These are phyloP conservation scores for Aspidoscelis tigris DNA, from an alignment of 2,113 vertebrate species.

Conservation along the genomic window DNA sequence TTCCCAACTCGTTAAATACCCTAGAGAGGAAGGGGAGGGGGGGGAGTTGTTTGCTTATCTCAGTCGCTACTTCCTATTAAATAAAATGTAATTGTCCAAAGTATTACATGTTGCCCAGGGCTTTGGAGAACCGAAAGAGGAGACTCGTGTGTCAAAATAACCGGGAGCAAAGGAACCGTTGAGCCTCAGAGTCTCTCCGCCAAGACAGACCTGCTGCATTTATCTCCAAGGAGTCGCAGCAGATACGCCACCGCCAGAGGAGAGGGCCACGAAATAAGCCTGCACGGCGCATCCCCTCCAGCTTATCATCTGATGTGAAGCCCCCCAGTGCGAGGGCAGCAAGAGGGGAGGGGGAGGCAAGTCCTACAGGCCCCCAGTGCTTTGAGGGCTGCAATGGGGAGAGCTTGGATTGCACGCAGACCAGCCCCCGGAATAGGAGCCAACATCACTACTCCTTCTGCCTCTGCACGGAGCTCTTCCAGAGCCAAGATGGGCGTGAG, in stretches of 20 bases:
- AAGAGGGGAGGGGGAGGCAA: too few relatives aligned
- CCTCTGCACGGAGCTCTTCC: too few relatives aligned
- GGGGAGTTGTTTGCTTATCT: not conserved
- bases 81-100: not conserved
- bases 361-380: not conserved
- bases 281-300: too few relatives aligned
- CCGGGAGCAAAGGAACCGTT: conserved; percentile 28
- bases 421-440: too few relatives aligned
- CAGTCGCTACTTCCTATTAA: not conserved
- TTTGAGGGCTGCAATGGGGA: too few relatives aligned
- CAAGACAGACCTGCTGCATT: not conserved
- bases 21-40: not conserved
- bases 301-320: not conserved
- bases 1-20: not conserved
- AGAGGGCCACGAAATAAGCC: not conserved
- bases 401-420: too few relatives aligned
- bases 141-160: not conserved
- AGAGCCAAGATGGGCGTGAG: too few relatives aligned
- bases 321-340: too few relatives aligned
- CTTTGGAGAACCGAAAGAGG: not conserved
- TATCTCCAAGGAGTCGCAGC: not conserved
- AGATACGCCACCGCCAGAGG: not conserved
- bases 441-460: too few relatives aligned
- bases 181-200: not conserved
- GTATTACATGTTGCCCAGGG: not conserved